phyloP scores from a whole-genome alignment of 2,113 vertebrate species.

The Brachionichthys hirsutus region DNA sequence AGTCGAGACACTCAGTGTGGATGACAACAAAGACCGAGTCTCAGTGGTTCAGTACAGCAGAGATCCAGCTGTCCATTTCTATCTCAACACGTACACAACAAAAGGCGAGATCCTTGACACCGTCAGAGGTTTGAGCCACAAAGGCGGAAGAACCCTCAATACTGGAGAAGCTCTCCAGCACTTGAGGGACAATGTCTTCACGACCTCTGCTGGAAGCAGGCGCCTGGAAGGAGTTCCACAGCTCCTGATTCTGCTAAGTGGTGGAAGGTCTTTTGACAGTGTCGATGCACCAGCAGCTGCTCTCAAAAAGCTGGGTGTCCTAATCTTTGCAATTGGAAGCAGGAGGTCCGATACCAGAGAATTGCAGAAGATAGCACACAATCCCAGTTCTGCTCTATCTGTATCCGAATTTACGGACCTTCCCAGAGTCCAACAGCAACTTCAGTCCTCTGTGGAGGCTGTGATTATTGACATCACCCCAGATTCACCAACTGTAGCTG shows the following conservation, averaged over 20 bases:
- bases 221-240: conserved; percentile 78
- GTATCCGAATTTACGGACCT: conserved; percentile 72
- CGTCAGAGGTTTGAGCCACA: conserved; percentile 44
- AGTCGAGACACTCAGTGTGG: conserved; percentile 51
- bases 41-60: conserved; percentile 56
- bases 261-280: conserved; percentile 60
- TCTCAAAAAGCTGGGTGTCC: conserved; percentile 56
- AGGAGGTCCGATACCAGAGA: conserved; percentile 15
- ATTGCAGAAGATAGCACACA: conserved; percentile 41
- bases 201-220: conserved; percentile 80
- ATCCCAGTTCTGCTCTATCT: conserved; percentile 4
- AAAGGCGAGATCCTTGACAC: conserved; percentile 34
- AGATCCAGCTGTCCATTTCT: conserved; percentile 40
- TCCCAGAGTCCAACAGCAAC: conserved; percentile 43
- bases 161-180: conserved; percentile 79
- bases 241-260: conserved; percentile 68
- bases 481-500: conserved; percentile 19
- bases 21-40: conserved; percentile 42
- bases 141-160: conserved; percentile 73
- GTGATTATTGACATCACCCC: conserved; percentile 11
- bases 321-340: conserved; percentile 43
- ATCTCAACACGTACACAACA: conserved; percentile 47
- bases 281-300: conserved; percentile 49
- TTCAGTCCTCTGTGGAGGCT: conserved; percentile 28
- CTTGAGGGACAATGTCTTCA: conserved; percentile 75